phyloP scores from a whole-genome alignment of 2,888 invertebrate species.

The Tetragnatha montana region DNA sequence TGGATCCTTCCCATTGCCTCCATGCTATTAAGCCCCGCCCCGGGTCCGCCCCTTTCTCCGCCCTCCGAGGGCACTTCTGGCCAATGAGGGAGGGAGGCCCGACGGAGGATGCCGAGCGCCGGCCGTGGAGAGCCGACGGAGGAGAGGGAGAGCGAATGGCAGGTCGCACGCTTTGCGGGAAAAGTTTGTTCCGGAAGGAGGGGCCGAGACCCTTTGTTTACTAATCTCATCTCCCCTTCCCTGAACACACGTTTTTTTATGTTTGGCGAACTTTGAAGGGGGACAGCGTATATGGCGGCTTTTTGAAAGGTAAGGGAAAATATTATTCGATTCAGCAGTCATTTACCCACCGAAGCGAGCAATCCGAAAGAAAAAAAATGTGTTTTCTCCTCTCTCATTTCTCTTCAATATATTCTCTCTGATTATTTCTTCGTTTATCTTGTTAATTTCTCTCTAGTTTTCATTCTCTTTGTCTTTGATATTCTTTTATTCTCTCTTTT shows the following conservation, averaged over 20 bases:
- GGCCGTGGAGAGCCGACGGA: conserved; percentile 21
- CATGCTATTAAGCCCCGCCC: not conserved
- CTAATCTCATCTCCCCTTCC: conserved; percentile 8
- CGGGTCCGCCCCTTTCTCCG: conserved; percentile 16
- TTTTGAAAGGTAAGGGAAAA: conserved; percentile 24
- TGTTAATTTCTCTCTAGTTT: not conserved
- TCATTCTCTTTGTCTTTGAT: too few species aligned
- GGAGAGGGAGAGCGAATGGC: conserved; percentile 48
- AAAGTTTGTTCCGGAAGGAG: conserved; percentile 26
- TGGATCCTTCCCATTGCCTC: not conserved
- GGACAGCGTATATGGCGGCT: not conserved
- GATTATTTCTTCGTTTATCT: not conserved
- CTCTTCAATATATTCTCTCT: not conserved
- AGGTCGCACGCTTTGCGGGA: conserved; percentile 22
- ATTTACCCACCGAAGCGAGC: too few species aligned
- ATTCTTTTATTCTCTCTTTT: too few species aligned
- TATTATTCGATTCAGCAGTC: not conserved
- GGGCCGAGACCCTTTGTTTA: conserved; percentile 48
- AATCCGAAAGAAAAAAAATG: too few species aligned
- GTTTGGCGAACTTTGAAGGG: not conserved
- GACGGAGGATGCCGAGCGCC: not conserved
- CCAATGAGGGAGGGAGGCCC: conserved; percentile 37
- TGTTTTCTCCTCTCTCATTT: too few species aligned
- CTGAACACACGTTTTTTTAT: not conserved
- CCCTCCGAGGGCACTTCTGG: conserved; percentile 28